phyloP scores from a whole-genome alignment of 2,113 vertebrate species.

The Phrynosoma blainvillii region DNA sequence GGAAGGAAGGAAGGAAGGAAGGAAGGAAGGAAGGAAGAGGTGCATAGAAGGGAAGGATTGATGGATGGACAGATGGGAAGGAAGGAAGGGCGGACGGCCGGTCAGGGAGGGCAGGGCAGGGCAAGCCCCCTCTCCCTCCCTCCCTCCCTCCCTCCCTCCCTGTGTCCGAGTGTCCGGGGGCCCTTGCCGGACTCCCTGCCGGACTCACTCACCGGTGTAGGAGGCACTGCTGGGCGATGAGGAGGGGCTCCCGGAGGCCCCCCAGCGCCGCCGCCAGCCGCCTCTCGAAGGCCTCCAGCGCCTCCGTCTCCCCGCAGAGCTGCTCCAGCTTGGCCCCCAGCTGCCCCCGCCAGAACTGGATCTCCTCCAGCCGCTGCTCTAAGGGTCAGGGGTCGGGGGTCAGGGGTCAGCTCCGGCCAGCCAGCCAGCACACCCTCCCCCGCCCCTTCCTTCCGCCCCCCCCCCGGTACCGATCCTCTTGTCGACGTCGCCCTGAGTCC shows the following conservation, averaged over 20 bases:
- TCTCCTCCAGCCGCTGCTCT: slow-evolving; percentile 87
- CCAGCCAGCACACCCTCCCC: too few relatives aligned
- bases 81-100: too few relatives aligned
- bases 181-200: too few relatives aligned
- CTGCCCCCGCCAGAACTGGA: slow-evolving; percentile 90
- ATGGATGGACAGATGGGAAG: too few relatives aligned
- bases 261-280: slow-evolving; percentile 84
- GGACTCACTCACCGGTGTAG: slow-evolving; percentile 88
- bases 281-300: slow-evolving; percentile 73
- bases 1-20: not conserved
- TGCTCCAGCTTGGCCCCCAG: slow-evolving; percentile 86
- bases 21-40: too few relatives aligned
- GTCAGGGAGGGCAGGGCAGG: too few relatives aligned
- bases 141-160: too few relatives aligned
- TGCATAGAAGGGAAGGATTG: too few relatives aligned
- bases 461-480: slow-evolving; percentile 87
- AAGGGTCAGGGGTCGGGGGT: slow-evolving; percentile 18
- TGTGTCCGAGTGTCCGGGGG: too few relatives aligned
- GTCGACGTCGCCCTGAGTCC: slow-evolving; percentile 82
- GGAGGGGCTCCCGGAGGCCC: slow-evolving; percentile 78
- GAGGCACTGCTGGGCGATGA: slow-evolving; percentile 80
- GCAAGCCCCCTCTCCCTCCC: too few relatives aligned
- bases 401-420: too few relatives aligned
- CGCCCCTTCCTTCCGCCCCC: too few relatives aligned
- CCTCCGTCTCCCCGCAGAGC: slow-evolving; percentile 79